Percentiles rank a stretch among this genome's conserved stretches.
These are phyloP conservation scores for Ceuthmochares aereus DNA, from an alignment of 2,113 vertebrate species.

Conservation along the genomic window DNA sequence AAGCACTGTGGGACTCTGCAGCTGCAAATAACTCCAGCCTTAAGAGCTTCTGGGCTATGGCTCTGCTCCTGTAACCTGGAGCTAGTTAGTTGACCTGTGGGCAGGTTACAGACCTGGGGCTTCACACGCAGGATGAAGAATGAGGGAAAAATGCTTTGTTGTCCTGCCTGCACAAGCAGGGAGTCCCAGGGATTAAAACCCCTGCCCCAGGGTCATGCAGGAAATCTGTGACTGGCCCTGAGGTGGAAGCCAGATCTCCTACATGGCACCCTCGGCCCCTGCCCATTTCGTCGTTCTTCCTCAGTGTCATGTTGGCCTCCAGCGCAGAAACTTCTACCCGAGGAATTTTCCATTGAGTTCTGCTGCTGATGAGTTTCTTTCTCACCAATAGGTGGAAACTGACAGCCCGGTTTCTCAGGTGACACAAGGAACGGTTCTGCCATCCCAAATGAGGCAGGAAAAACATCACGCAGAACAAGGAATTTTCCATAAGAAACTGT, in stretches of 20 bases:
- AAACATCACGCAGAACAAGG: slow-evolving; percentile 71
- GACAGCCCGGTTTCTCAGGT: slow-evolving; percentile 74
- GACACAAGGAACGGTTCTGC: slow-evolving; percentile 72
- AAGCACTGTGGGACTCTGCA: neutral
- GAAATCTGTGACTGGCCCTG: neutral
- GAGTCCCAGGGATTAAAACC: neutral
- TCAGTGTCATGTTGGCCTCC: slow-evolving; percentile 20
- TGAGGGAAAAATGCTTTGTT: neutral
- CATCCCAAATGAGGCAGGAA: slow-evolving; percentile 75
- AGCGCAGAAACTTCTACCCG: slow-evolving; percentile 55
- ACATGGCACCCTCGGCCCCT: neutral
- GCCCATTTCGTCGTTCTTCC: neutral
- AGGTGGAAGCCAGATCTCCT: slow-evolving; percentile 3
- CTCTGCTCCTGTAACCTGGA: neutral
- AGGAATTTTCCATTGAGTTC: slow-evolving; percentile 65
- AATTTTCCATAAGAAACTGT: slow-evolving; percentile 74
- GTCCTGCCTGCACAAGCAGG: neutral
- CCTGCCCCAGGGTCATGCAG: neutral
- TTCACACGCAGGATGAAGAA: neutral
- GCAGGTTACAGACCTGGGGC: neutral
- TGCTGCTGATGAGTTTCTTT: slow-evolving; percentile 75
- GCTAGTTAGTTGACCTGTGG: neutral
- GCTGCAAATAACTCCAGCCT: neutral
- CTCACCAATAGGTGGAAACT: slow-evolving; percentile 77
- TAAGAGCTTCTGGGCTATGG: slow-evolving; percentile 34